Conservation (phyloP, 2,113 vertebrate species). For the Notarius lentiginosus region DNA sequence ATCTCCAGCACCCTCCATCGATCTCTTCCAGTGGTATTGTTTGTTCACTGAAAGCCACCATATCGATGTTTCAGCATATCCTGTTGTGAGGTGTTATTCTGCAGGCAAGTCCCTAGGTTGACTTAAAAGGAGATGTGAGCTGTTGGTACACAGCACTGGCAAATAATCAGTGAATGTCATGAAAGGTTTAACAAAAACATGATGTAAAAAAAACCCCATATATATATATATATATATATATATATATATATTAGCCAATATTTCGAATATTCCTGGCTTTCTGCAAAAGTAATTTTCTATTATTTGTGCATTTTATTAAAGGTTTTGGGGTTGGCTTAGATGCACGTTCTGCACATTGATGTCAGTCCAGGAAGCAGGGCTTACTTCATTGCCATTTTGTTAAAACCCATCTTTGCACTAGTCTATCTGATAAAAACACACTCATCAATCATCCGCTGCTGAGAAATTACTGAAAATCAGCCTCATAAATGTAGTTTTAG, state of each 20-base stretch:
- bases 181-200: background rate
- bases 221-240: too few relatives aligned
- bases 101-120: constrained; percentile 36
- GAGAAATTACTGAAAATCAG: background rate
- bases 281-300: background rate
- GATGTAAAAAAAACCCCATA: background rate
- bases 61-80: constrained; percentile 44
- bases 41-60: constrained; percentile 40
- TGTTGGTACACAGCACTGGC: background rate
- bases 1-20: constrained; percentile 45
- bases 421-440: background rate
- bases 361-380: background rate
- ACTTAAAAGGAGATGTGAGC: constrained; percentile 28
- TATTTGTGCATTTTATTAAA: background rate
- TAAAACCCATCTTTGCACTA: background rate
- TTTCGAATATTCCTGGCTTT: background rate
- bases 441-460: background rate
- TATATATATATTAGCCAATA: background rate
- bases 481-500: background rate
- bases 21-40: constrained; percentile 49
- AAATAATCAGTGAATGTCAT: background rate
- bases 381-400: background rate
- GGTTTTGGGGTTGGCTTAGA: too few relatives aligned
- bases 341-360: background rate
- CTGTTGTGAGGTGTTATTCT: constrained; percentile 39